These are phyloP conservation scores for Falco columbarius DNA, from an alignment of 2,797 vertebrate species.

Conservation along the genomic window DNA sequence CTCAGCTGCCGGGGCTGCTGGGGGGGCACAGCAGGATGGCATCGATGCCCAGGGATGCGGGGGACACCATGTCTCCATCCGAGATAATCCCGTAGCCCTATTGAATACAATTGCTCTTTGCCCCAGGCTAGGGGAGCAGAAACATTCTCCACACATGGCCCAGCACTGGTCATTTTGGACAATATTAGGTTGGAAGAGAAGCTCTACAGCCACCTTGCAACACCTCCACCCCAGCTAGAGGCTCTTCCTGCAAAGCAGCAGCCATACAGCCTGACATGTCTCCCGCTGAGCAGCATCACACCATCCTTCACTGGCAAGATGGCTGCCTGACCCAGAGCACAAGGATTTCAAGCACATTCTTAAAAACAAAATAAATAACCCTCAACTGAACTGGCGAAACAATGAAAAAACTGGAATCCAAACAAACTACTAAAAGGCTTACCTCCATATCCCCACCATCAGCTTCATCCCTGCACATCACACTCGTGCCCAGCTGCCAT, in stretches of 20 bases:
- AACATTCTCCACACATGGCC: not conserved
- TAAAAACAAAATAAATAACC: not conserved
- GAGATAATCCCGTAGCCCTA: fast-evolving
- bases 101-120: not conserved
- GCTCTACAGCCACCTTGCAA: not conserved
- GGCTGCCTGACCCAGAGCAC: not conserved
- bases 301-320: not conserved
- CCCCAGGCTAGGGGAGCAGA: not conserved
- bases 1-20: not conserved
- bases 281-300: not conserved
- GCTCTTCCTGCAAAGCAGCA: not conserved
- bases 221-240: not conserved
- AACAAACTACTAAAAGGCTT: not conserved
- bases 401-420: not conserved
- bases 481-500: fast-evolving
- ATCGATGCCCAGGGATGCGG: not conserved
- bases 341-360: not conserved
- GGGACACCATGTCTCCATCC: not conserved
- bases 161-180: not conserved
- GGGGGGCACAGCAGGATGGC: not conserved
- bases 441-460: not conserved
- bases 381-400: not conserved
- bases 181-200: not conserved
- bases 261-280: fast-evolving
- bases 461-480: not conserved